Base-by-base conservation (phyloP, 1,140 invertebrate genomes). In the Sarcophaga peregrina region DNA sequence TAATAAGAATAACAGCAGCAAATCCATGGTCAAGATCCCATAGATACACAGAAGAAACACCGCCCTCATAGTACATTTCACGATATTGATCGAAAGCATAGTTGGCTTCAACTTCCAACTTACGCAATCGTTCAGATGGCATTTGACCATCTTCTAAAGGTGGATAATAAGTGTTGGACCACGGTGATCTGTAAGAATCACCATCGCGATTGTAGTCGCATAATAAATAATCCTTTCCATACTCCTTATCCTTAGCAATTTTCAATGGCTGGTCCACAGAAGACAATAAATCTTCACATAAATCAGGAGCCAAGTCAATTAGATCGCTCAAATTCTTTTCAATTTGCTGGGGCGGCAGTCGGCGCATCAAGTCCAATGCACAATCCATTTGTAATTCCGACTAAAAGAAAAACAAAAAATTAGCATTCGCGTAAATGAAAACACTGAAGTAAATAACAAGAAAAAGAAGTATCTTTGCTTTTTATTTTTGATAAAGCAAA, bases 181-280 rank as follows among this genome's bases (percentile, higher is more conserved):
- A 99, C 9, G 99, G 98, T 52, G 98, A 99, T 85, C 98, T 95
- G 91, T 99, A 99, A 15, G 98, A 99, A 91, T 99, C 98, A 37
- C 98, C 98, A 92, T 99, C 98, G 89, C 99, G 94, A 91, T 99
- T 99, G 89, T 99, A 99, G 92, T 99, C 99, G 92, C 99, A 99
- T 5, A 99, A 91, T 81, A 99, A 92, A 92, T 99, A 99, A 91
- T 99, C 98, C 91, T 98, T 98, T 48, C 98, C 98, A 83, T 95
- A 95, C 86, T 95, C 95, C 89, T 97, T 97, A 91, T 99, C 98
- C 91, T 97, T 94, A 82, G 97, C 97, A 86, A 99, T 98, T 93
- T 99, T 99, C 78, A 99, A 92, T 11, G 98, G 98, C 91, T 99
- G 98, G 92, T 99, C 98, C 45, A 99, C 98, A 2, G 98, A 98